Conservation (phyloP, 2,113 vertebrate species). For the Pandion haliaetus region DNA sequence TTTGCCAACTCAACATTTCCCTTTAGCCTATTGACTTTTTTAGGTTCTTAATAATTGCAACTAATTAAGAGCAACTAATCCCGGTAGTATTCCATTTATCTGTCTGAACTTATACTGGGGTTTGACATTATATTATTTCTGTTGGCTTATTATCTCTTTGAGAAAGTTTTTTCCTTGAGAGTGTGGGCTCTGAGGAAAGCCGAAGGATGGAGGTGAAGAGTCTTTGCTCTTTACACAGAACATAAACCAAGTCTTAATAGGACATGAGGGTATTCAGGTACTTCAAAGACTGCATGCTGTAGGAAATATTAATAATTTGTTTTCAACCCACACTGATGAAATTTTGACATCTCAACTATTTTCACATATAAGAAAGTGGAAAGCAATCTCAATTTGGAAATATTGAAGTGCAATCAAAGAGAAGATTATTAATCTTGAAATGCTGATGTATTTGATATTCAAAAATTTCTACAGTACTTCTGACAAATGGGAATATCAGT, state of each 20-base stretch:
- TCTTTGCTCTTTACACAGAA: neutral
- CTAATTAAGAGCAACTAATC: neutral
- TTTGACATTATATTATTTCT: neutral
- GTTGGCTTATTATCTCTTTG: neutral
- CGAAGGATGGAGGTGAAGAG: neutral
- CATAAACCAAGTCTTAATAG: neutral
- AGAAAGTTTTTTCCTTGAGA: neutral
- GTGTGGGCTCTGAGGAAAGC: neutral
- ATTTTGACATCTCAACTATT: neutral
- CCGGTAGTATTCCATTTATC: neutral
- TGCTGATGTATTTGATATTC: neutral
- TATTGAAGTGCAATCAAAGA: neutral
- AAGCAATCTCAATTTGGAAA: neutral
- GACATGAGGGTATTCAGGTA: neutral
- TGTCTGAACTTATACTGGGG: fast-evolving
- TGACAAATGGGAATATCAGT: neutral
- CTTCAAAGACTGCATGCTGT: neutral
- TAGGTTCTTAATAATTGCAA: neutral
- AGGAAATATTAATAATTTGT: neutral
- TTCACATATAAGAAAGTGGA: neutral
- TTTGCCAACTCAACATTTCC: neutral
- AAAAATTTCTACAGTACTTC: neutral
- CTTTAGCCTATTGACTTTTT: neutral
- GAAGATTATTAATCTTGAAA: neutral
- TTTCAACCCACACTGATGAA: neutral